These are phyloP conservation scores for Regulus satrapa DNA, from an alignment of 2,113 vertebrate genomes.

Conservation along the genomic window DNA sequence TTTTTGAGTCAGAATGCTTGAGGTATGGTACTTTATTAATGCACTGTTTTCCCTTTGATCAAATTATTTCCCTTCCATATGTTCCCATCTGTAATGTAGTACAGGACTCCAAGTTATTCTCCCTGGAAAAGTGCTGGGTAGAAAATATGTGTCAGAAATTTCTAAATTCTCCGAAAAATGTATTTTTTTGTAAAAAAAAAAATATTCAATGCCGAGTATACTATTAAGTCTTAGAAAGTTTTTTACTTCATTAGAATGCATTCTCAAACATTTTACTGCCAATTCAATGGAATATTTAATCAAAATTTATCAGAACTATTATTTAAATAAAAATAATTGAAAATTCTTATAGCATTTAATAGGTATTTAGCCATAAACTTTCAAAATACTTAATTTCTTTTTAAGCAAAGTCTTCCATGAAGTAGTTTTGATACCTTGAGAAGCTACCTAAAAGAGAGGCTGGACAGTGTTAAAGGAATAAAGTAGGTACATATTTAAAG, in stretches of 20 bases:
- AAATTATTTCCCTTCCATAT: neutral
- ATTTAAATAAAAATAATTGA: neutral
- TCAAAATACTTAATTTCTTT: neutral
- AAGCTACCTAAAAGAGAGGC: neutral
- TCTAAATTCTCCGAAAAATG: neutral
- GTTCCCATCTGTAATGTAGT: neutral
- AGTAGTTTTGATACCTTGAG: neutral
- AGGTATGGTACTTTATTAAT: neutral
- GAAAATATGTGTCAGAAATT: neutral
- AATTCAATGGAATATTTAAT: neutral
- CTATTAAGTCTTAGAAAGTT: neutral
- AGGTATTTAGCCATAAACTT: neutral
- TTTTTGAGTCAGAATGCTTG: neutral
- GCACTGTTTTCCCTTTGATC: neutral
- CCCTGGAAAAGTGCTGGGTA: neutral
- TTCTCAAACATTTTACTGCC: neutral
- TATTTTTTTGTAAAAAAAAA: neutral
- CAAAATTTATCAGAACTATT: neutral
- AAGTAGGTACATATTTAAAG: neutral
- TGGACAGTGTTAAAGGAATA: neutral
- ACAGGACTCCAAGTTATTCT: neutral
- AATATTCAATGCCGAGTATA: no score
- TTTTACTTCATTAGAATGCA: neutral
- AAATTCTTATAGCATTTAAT: neutral
- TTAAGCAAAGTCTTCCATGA: neutral